Percentiles rank a stretch among this genome's conserved stretches.
phyloP scores from a whole-genome alignment of 2,113 vertebrate genomes.

The Ceyx margarethae region DNA sequence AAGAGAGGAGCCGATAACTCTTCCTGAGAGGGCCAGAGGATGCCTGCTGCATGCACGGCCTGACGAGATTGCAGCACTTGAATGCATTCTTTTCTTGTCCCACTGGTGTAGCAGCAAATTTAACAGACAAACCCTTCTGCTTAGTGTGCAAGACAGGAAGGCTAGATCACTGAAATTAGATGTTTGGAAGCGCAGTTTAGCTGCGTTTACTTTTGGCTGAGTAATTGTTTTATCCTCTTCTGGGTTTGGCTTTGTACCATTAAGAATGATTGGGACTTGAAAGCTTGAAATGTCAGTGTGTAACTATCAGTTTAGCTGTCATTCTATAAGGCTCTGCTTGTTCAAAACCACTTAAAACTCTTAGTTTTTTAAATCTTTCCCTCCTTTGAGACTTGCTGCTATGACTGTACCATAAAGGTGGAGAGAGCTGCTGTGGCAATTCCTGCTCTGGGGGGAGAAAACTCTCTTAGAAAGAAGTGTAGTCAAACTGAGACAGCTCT shows the following conservation, averaged over 20 bases:
- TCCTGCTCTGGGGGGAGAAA: neutral
- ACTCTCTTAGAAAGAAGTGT: neutral
- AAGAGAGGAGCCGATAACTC: neutral
- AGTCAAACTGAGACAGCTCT: neutral
- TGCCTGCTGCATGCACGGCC: neutral
- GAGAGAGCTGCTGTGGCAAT: neutral
- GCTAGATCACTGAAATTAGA: neutral
- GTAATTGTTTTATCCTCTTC: conserved; percentile 34
- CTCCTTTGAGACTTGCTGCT: conserved; percentile 2
- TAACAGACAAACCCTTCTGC: neutral
- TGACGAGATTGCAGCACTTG: neutral
- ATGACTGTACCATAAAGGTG: neutral
- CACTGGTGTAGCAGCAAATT: neutral
- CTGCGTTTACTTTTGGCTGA: neutral
- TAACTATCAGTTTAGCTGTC: conserved; percentile 23
- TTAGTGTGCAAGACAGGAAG: neutral
- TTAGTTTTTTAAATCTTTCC: conserved; percentile 12
- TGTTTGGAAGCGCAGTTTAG: conserved; percentile 1
- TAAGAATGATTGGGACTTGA: conserved; percentile 16
- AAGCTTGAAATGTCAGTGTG: conserved; percentile 26
- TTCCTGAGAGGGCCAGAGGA: neutral
- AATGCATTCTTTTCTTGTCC: conserved; percentile 1
- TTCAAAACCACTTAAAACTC: conserved; percentile 42
- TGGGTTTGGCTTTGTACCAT: conserved; percentile 38
- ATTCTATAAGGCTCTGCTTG: neutral